These are phyloP conservation scores for Salticus scenicus DNA, from an alignment of 2,888 invertebrate genomes.

Conservation along the genomic window DNA sequence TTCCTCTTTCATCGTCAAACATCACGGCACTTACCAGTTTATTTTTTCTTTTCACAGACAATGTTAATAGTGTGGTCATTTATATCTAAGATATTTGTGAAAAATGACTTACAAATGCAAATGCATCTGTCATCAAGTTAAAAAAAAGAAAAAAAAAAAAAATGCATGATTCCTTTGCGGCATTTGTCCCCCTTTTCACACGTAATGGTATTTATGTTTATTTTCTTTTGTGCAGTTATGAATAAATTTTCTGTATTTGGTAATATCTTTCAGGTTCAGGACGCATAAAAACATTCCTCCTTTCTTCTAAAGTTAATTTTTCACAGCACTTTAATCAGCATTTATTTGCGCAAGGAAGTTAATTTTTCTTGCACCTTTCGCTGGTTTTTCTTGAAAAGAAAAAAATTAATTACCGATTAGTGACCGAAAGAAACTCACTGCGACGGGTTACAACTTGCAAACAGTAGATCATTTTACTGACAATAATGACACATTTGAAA, in stretches of 20 bases:
- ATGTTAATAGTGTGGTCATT: slow-evolving; percentile 3
- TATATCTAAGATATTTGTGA: slow-evolving; percentile 16
- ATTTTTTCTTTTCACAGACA: slow-evolving; percentile 33
- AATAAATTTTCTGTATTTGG: neutral
- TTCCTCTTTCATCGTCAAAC: slow-evolving; percentile 1
- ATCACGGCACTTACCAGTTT: neutral
- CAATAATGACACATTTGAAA: too few relatives aligned
- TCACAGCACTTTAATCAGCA: neutral
- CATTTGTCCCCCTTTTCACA: neutral
- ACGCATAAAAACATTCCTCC: too few relatives aligned
- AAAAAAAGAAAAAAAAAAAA: neutral
- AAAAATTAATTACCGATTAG: too few relatives aligned
- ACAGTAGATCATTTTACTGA: too few relatives aligned
- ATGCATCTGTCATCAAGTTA: slow-evolving; percentile 6
- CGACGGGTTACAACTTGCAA: too few relatives aligned
- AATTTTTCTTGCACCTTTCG: neutral
- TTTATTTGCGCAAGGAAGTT: slow-evolving; percentile 3
- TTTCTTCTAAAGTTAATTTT: slow-evolving; percentile 5
- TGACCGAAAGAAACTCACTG: too few relatives aligned
- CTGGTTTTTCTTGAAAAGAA: too few relatives aligned
- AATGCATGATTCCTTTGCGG: neutral
- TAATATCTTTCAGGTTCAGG: neutral
- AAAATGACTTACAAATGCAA: neutral
- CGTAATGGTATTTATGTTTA: neutral
- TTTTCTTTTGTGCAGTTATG: neutral